phyloP scores from a whole-genome alignment of 2,888 invertebrate species.

The Nephrocerus scutellatus region DNA sequence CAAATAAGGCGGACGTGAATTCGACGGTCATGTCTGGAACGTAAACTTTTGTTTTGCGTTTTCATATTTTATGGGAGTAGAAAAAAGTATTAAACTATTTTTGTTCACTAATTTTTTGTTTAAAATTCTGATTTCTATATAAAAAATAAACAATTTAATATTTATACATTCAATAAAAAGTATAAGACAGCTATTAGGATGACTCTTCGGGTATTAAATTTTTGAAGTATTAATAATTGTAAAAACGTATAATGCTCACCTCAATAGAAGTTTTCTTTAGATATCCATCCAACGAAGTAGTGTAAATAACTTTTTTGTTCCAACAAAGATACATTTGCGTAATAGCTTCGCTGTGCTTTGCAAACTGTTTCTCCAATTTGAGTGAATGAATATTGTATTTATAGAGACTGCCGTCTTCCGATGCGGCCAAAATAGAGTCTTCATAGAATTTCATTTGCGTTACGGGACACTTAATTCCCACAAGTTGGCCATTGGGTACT shows the following conservation, averaged over 20 bases:
- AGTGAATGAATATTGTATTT: slow-evolving; percentile 37
- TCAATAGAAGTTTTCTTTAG: slow-evolving; percentile 41
- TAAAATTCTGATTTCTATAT: too few species aligned
- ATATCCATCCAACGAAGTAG: slow-evolving; percentile 44
- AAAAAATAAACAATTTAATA: too few species aligned
- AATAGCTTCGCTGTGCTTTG: slow-evolving; percentile 44
- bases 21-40: too few species aligned
- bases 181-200: too few species aligned
- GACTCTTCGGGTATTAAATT: too few species aligned
- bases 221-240: too few species aligned
- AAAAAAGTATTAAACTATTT: neutral
- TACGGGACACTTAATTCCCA: slow-evolving; percentile 33
- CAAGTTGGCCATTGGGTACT: slow-evolving; percentile 30
- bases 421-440: slow-evolving; percentile 38
- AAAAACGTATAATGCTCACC: slow-evolving; percentile 33
- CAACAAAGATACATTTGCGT: slow-evolving; percentile 37
- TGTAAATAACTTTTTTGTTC: slow-evolving; percentile 34
- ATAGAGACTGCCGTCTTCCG: slow-evolving; percentile 44
- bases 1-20: too few species aligned
- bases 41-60: too few species aligned
- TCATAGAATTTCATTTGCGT: slow-evolving; percentile 38
- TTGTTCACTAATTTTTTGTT: neutral
- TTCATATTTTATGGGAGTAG: neutral
- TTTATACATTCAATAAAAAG: too few species aligned
- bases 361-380: slow-evolving; percentile 34